Base-by-base conservation (phyloP, 2,113 vertebrate species). In the Hyaena hyaena region DNA sequence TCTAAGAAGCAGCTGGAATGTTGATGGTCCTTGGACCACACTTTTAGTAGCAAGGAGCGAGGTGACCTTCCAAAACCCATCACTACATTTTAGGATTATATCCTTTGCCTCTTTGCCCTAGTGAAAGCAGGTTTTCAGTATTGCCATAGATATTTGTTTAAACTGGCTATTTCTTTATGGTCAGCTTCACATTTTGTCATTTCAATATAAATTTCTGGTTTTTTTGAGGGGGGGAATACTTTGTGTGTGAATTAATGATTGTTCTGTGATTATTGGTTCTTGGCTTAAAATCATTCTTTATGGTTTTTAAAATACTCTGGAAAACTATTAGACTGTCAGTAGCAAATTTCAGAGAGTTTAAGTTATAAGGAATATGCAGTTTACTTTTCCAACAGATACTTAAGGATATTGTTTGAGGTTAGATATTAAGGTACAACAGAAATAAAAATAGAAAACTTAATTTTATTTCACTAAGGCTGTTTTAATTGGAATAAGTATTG, bases 401-500 rank as follows among this genome's bases (percentile, higher is more conserved):
- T 91, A 53, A 39, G 9, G 43, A 55, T 87, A 73, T 79, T 65
- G 7, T 96, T 95, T 61, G 39, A 85, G 45, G 24, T 63, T 93
- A 93, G 48, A 87, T 39, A 90, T 68, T 61, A 69, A 80, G 17
- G 21, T 97, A 74, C 74, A 50, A 10, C 4, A 74, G 45, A 84
- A 92, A 3, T 73, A 65, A 76, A 94, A 76, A 71, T 55, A 68
- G 1, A 31, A 71, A 65, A 63, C 50, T 84, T 93, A 58, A 19
- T 63, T 17, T 95, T 39, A 7, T 77, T 95, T 96, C 28, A 43
- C 61, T 39, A n/a, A 48, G 74, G 4, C 31, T 95, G 12, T 65
- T 97, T 96, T 97, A 92, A 28, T 85, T 96, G 73, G 6, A 93
- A 12, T 89, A 69, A 85, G 15, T 97, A 90, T 14, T 68, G 1